Evolutionary conservation across 2,888 invertebrate species (phyloP).

Genomic region (Cloeon dipterum): DNA sequence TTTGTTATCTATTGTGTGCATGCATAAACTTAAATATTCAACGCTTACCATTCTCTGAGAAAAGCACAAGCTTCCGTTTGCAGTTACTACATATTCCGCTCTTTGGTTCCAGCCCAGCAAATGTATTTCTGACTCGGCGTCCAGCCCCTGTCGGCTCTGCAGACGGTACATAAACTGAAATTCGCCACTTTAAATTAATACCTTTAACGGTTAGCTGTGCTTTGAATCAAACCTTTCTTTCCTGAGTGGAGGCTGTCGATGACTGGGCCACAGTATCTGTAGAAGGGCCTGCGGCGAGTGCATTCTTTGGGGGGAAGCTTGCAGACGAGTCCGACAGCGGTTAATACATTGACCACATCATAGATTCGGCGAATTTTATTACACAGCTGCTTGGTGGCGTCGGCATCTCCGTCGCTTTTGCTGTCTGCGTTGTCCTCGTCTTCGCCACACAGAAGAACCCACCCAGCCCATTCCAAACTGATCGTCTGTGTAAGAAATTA

Average conservation of each 20-base stretch:
- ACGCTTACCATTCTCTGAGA: too few species aligned
- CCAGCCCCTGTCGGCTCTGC: too few species aligned
- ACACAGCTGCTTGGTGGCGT: neutral
- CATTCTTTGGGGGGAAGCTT: neutral
- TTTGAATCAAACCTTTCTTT: neutral
- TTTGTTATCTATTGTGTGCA: too few species aligned
- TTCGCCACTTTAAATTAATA: too few species aligned
- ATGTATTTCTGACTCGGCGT: too few species aligned
- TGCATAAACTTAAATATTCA: too few species aligned
- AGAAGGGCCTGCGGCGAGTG: neutral
- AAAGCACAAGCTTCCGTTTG: too few species aligned
- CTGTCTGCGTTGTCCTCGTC: neutral
- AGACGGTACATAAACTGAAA: too few species aligned
- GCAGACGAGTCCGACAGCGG: neutral
- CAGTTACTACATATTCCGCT: too few species aligned
- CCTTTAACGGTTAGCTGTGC: too few species aligned
- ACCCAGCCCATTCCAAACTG: neutral
- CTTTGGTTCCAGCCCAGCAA: too few species aligned
- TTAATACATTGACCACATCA: neutral
- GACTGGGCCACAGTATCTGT: neutral
- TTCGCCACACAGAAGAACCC: neutral
- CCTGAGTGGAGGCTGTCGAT: neutral
- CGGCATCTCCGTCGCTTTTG: too few species aligned
- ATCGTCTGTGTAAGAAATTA: neutral
- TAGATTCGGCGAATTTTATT: slow-evolving; percentile 1